These are phyloP conservation scores for Ariopsis seemanni DNA, from an alignment of 2,113 vertebrate species.

Conservation along the genomic window DNA sequence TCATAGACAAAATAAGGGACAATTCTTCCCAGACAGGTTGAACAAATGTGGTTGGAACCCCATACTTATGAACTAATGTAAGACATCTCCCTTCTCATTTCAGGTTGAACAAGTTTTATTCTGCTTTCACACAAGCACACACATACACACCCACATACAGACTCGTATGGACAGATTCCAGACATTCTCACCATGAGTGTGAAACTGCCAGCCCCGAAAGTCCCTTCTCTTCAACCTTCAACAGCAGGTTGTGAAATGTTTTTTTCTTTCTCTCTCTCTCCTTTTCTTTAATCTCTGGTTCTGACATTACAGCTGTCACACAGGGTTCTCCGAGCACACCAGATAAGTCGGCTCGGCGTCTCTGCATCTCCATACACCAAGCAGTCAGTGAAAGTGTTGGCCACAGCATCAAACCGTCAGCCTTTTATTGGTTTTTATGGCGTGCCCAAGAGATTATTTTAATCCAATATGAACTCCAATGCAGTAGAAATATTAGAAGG, in stretches of 20 bases:
- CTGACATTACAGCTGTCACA: conserved; percentile 34
- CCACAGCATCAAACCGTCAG: conserved; percentile 12
- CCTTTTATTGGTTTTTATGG: neutral
- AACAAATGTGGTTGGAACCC: neutral
- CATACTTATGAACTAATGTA: conserved; percentile 16
- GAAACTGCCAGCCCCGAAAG: conserved; percentile 31
- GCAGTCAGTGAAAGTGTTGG: conserved; percentile 1
- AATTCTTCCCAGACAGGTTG: neutral
- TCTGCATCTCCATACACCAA: neutral
- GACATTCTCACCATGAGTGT: conserved; percentile 31
- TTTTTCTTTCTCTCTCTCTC: neutral
- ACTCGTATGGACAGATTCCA: conserved; percentile 38
- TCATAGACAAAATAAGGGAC: neutral
- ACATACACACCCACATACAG: conserved; percentile 20
- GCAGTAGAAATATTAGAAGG: neutral
- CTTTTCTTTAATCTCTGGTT: conserved; percentile 20
- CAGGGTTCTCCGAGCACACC: conserved; percentile 13
- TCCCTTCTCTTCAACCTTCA: neutral
- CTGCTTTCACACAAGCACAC: neutral
- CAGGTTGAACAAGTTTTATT: conserved; percentile 42
- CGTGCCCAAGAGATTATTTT: conserved; percentile 8
- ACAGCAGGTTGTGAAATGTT: conserved; percentile 10
- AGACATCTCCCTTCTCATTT: conserved; percentile 22
- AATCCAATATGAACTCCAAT: neutral
- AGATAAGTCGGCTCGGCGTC: conserved; percentile 20